Evolutionary conservation across 2,888 invertebrate genomes (phyloP), one percentile per base, ranked within the genome.

Genomic region (Mesochorus sp.): DNA sequence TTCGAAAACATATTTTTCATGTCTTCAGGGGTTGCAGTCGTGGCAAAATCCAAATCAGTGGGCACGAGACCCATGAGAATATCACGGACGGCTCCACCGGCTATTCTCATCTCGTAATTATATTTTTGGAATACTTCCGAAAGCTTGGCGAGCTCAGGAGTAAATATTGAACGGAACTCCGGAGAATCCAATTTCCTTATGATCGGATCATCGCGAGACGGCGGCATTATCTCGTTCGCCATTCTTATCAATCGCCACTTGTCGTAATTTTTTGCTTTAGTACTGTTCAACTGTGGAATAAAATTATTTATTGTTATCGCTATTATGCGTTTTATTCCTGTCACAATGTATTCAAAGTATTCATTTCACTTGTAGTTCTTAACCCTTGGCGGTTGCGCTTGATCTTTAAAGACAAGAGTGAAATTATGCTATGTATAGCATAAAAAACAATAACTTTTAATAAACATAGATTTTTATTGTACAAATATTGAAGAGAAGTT

Each of bases 11-110:
- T 97, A 37, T 94, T 94, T 89, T 97, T 98, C 99, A 99, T 99
- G 92, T 99, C 94, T 12, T 94, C 93, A 0, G 99, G 99, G 0
- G 99, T 99, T 5, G 99, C 99, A 12, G 96, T 96, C 3, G 99
- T 98, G 0, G 99, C 99, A 92, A 99, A 98, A 92, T 99, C 99
- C 59, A 99, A 92, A 91, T 99, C 99, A 87, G 95, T 95, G 0
- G 98, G 98, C 82, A 92, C 91, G 61, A 93, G 94, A 2, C 94
- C 94, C 94, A 95, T 94, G n/a, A 98, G 89, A 28, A 97, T 92
- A 91, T 97, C 97, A 81, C 97, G 94, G 0, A 99, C 99, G 14
- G 99, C 98, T 3, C 99, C 99, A 51, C 99, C 99, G 42, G 99
- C 99, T 76, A 99, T 95, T 83, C 99, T 93, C 73, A 99, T 92